Evolutionary conservation across 2,797 vertebrate genomes (phyloP).

Genomic region (Mus spretus): DNA sequence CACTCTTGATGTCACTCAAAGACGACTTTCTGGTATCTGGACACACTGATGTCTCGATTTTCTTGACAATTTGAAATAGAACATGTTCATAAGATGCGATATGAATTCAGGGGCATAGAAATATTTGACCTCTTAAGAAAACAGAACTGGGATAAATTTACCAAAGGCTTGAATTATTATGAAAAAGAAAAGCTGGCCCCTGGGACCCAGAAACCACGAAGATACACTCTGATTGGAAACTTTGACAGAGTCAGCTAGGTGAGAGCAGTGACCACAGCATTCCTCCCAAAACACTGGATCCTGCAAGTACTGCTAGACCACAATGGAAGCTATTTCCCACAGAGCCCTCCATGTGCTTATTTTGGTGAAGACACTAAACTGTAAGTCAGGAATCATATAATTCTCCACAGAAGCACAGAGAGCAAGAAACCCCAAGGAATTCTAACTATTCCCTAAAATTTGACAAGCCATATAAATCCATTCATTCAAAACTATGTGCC

Average conservation of each 20-base stretch:
- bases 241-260: neutral
- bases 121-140: neutral
- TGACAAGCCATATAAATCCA: neutral
- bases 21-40: neutral
- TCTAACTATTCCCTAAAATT: conserved; percentile 35
- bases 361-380: neutral
- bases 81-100: neutral
- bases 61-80: conserved; percentile 30
- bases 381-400: neutral
- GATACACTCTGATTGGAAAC: neutral
- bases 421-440: conserved; percentile 33
- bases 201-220: neutral
- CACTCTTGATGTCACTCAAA: conserved; percentile 33
- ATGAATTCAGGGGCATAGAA: conserved; percentile 17
- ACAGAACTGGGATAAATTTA: neutral
- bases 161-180: neutral
- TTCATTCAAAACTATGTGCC: neutral
- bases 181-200: neutral
- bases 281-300: neutral
- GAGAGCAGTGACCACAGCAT: neutral
- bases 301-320: neutral
- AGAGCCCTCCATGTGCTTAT: neutral
- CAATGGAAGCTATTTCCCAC: neutral
- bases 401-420: neutral
- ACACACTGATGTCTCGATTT: neutral